A percentile compares a stretch with the other conserved stretches of the same genome.
Evolutionary conservation across 2,797 vertebrate genomes (phyloP).

Genomic region (Lacerta agilis): DNA sequence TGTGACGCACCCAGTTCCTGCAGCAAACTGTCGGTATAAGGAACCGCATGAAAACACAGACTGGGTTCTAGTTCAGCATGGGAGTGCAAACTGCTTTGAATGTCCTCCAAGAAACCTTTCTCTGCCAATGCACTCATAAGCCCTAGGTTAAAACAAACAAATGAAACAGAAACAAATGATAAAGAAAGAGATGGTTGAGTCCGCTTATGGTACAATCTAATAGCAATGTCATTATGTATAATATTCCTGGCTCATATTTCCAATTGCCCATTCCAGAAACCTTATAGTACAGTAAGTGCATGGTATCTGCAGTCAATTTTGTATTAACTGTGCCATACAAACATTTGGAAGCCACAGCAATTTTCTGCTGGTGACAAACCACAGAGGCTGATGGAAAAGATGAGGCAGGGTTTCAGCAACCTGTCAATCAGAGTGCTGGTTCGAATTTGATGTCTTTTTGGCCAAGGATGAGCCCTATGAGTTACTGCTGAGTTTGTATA

Average conservation of each 20-base stretch:
- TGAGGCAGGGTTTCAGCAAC: slow-evolving; percentile 6
- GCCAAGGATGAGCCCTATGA: neutral
- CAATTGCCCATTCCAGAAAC: neutral
- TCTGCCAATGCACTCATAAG: slow-evolving; percentile 72
- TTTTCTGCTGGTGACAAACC: neutral
- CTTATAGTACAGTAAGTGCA: too few species aligned
- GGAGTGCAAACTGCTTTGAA: slow-evolving; percentile 31
- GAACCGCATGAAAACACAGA: slow-evolving; percentile 71
- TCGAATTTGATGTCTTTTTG: neutral
- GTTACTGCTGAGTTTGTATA: neutral
- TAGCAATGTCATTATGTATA: neutral
- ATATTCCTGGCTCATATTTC: neutral
- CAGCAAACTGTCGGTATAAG: slow-evolving; percentile 63
- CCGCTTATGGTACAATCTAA: neutral
- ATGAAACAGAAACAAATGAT: fast-evolving
- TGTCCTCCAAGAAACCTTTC: slow-evolving; percentile 47
- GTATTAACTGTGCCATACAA: neutral
- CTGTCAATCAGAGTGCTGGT: neutral
- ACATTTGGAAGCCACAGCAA: neutral
- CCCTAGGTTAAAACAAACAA: slow-evolving; percentile 63
- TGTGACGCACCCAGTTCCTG: slow-evolving; percentile 70
- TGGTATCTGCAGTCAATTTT: neutral
- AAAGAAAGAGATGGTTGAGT: neutral
- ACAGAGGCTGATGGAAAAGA: neutral
- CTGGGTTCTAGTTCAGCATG: slow-evolving; percentile 22